A percentile compares a stretch with the other conserved stretches of the same genome.
These are phyloP conservation scores for Pelosia muscerda DNA, from an alignment of 2,888 invertebrate species.

Conservation along the genomic window DNA sequence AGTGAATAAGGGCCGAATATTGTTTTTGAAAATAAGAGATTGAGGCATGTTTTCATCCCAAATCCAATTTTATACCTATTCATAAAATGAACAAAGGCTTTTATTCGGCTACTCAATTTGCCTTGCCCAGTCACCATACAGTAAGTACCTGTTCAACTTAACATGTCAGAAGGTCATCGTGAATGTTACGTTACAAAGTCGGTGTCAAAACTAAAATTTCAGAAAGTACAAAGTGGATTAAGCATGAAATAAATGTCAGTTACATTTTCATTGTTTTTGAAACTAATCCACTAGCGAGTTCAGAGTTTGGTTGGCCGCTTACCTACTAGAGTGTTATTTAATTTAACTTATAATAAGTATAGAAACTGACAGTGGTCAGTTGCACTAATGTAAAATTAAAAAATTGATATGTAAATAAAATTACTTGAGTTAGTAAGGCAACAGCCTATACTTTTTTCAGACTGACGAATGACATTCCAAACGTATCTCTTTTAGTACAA, in stretches of 20 bases:
- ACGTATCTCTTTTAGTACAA: too few species aligned
- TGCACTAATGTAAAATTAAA: background rate
- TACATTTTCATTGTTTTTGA: constrained; percentile 45
- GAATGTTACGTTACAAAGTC: constrained; percentile 36
- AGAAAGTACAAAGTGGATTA: constrained; percentile 53
- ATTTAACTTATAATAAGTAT: constrained; percentile 23
- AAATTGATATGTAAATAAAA: too few species aligned
- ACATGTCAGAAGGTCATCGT: constrained; percentile 17
- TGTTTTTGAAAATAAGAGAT: background rate
- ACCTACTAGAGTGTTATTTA: constrained; percentile 33
- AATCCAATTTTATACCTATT: background rate
- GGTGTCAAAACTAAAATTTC: constrained; percentile 51
- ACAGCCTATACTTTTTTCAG: too few species aligned
- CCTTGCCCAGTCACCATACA: background rate
- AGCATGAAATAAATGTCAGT: constrained; percentile 49
- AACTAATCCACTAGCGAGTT: constrained; percentile 39
- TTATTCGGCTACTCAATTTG: background rate
- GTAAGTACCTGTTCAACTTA: background rate
- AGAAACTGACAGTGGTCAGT: background rate
- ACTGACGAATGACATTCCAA: too few species aligned
- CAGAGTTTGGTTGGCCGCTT: constrained; percentile 22
- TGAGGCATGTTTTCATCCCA: background rate
- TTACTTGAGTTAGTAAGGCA: too few species aligned
- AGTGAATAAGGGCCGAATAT: too few species aligned
- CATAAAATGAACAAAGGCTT: background rate